A percentile compares a stretch with the other conserved stretches of the same genome.
These are phyloP conservation scores for Uloborus plumipes DNA, from an alignment of 2,888 invertebrate species.

Conservation along the genomic window DNA sequence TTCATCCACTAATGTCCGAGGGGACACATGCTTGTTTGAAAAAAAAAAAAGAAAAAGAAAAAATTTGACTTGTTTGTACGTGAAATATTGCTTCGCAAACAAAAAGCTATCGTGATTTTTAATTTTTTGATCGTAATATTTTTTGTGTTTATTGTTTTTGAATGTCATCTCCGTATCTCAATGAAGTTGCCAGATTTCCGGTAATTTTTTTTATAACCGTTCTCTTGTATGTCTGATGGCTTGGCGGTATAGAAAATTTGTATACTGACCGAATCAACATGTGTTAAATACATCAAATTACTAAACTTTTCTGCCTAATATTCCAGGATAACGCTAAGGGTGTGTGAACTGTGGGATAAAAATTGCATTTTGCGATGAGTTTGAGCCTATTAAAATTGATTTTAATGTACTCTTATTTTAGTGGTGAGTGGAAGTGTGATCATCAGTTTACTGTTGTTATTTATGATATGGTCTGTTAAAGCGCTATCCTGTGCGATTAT, in stretches of 20 bases:
- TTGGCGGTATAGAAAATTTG: conserved; percentile 57
- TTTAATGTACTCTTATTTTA: conserved; percentile 15
- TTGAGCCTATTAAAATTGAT: conserved; percentile 10
- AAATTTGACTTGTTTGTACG: too few relatives aligned
- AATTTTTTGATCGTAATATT: too few relatives aligned
- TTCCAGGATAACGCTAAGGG: not conserved
- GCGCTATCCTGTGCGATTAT: too few relatives aligned
- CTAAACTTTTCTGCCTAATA: conserved; percentile 16
- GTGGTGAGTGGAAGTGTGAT: conserved; percentile 43
- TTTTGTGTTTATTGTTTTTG: too few relatives aligned
- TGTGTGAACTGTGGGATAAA: conserved; percentile 35
- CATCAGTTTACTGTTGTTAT: conserved; percentile 17
- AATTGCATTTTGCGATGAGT: conserved; percentile 37
- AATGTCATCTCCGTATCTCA: not conserved
- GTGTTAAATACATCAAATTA: conserved; percentile 46
- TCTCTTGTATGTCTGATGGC: conserved; percentile 44
- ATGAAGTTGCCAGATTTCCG: conserved; percentile 47
- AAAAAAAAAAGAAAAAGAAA: too few relatives aligned
- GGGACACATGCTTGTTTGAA: too few relatives aligned
- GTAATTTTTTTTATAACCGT: conserved; percentile 13
- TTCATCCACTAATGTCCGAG: too few relatives aligned
- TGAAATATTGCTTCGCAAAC: too few relatives aligned
- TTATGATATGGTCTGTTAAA: too few relatives aligned
- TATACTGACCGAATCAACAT: conserved; percentile 49
- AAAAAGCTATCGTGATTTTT: too few relatives aligned